Conservation (phyloP, 2,797 vertebrate genomes). For the Antrozous pallidus region DNA sequence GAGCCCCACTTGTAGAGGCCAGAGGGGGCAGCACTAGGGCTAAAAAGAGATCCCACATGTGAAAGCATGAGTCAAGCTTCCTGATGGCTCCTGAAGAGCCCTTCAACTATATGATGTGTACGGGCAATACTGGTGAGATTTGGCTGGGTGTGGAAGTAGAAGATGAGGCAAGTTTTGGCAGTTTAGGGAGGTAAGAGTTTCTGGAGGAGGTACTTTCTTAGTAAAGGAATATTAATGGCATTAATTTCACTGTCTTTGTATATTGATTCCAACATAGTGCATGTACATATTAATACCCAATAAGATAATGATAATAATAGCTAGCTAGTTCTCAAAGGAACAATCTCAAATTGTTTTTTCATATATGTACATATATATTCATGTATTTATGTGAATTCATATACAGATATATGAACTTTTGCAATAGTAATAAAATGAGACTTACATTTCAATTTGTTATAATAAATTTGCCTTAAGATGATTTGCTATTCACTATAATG, state of each 20-base stretch:
- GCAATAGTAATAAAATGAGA: constrained; percentile 4
- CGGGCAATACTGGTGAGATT: background rate
- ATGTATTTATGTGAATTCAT: background rate
- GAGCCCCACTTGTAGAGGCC: background rate
- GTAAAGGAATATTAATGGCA: background rate
- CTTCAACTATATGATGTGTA: background rate
- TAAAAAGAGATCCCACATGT: background rate
- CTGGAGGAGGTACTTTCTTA: background rate
- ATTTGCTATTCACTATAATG: background rate
- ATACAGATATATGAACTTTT: background rate
- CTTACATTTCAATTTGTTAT: background rate
- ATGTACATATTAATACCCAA: background rate
- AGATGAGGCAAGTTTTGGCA: background rate
- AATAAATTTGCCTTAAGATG: background rate
- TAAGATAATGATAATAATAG: background rate
- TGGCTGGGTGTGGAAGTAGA: background rate
- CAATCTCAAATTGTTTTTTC: background rate
- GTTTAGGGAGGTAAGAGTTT: background rate
- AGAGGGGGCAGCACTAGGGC: background rate
- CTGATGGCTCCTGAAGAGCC: background rate
- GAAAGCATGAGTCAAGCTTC: background rate
- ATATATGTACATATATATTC: background rate
- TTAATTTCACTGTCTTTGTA: background rate
- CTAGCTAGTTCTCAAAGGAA: background rate
- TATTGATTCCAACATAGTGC: background rate